These are phyloP conservation scores for Todus mexicanus DNA, from an alignment of 2,797 vertebrate genomes.

Conservation along the genomic window DNA sequence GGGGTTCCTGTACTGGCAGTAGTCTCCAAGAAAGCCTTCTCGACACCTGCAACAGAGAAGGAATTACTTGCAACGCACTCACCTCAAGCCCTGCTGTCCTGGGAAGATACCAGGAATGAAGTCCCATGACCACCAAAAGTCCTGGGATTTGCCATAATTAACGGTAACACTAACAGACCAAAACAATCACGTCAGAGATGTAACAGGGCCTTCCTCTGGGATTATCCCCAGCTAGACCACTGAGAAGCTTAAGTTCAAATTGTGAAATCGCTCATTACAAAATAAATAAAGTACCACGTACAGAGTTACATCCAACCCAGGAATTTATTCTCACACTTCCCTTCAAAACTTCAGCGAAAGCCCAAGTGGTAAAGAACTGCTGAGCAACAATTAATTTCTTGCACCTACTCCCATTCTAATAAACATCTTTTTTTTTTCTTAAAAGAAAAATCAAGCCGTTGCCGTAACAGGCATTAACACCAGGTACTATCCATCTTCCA, in stretches of 20 bases:
- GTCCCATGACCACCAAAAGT: background rate
- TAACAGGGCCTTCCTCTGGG: background rate
- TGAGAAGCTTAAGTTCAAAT: background rate
- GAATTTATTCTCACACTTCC: background rate
- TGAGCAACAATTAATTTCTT: background rate
- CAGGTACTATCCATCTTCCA: background rate
- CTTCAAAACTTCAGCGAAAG: background rate
- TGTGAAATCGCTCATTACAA: background rate
- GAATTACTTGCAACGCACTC: background rate
- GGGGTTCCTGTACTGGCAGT: constrained; percentile 89
- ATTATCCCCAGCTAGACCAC: background rate
- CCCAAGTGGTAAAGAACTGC: background rate
- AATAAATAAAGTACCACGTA: background rate
- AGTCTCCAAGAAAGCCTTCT: constrained; percentile 88
- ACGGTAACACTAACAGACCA: background rate
- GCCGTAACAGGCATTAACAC: background rate
- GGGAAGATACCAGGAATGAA: background rate
- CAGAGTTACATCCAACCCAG: background rate
- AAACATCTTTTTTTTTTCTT: background rate
- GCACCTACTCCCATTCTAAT: background rate
- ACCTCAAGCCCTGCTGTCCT: background rate
- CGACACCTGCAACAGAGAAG: constrained; percentile 78
- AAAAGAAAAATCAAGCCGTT: background rate
- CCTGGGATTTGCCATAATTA: background rate
- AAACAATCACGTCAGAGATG: background rate